Conservation (phyloP, 1,140 invertebrate genomes). For the Megalonaias nervosa region DNA sequence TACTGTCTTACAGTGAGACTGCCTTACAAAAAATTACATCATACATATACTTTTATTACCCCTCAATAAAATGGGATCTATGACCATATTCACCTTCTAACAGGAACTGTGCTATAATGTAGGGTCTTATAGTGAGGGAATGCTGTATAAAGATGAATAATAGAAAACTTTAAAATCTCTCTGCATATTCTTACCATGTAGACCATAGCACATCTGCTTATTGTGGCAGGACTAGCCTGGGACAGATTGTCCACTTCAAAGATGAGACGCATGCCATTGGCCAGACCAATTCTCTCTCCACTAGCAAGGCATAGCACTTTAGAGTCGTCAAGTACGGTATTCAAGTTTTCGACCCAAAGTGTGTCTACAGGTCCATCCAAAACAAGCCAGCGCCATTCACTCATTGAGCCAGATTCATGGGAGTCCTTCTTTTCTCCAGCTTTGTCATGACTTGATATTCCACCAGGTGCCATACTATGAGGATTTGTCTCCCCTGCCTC, state of each 20-base stretch:
- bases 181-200: conserved; percentile 66
- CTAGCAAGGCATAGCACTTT: conserved; percentile 70
- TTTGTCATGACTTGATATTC: no score
- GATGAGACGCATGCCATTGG: conserved; percentile 64
- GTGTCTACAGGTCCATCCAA: conserved; percentile 71
- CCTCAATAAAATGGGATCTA: no score
- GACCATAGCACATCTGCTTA: conserved; percentile 73
- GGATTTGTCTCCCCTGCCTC: conserved; percentile 12
- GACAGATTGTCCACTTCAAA: conserved; percentile 71
- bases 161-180: not conserved
- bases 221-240: conserved; percentile 68
- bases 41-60: no score
- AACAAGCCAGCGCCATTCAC: conserved; percentile 68
- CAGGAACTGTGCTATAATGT: no score
- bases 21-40: no score
- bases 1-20: no score
- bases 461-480: no score
- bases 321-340: conserved; percentile 71
- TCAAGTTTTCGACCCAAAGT: conserved; percentile 71
- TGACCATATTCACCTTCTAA: no score
- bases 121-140: no score
- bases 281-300: conserved; percentile 68
- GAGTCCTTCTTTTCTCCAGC: conserved; percentile 25
- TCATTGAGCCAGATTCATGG: conserved; percentile 12
- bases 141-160: no score